Evolutionary conservation across 35 echinoderm and acorn worm species (phyloP).

Genomic region (Ophiothrix spiculata): DNA sequence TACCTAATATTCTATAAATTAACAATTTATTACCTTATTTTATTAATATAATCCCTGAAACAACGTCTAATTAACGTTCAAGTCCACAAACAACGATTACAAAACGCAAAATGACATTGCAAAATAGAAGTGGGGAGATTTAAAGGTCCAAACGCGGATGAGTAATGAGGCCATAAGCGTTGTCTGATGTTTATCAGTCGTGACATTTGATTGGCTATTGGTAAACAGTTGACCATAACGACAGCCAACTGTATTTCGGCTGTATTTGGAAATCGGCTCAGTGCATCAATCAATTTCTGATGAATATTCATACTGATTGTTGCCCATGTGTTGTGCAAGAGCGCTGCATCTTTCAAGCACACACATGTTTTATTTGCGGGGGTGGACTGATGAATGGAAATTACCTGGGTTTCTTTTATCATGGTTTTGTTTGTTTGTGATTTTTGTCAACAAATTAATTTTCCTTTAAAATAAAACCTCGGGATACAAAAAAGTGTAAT

Average conservation of each 20-base stretch:
- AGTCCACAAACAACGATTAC: not conserved
- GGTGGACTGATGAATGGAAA: not conserved
- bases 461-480: not conserved
- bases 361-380: not conserved
- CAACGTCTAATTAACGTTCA: not conserved
- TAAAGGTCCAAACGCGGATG: not conserved
- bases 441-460: not conserved
- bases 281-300: not conserved
- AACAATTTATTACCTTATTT: not conserved
- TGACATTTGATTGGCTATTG: slow-evolving; percentile 16
- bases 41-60: not conserved
- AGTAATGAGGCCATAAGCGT: not conserved
- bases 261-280: slow-evolving; percentile 4
- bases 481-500: not conserved
- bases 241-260: slow-evolving; percentile 6
- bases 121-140: not conserved
- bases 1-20: not conserved
- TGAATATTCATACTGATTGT: not conserved
- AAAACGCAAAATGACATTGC: not conserved
- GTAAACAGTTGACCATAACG: slow-evolving; percentile 24
- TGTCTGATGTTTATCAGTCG: slow-evolving; percentile 14
- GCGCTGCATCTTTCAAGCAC: not conserved
- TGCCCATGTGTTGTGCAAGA: not conserved
- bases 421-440: not conserved
- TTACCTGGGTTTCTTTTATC: not conserved